A percentile compares a stretch with the other conserved stretches of the same genome.
phyloP scores from a whole-genome alignment of 2,113 vertebrate species.

The Poeciliopsis prolifica region DNA sequence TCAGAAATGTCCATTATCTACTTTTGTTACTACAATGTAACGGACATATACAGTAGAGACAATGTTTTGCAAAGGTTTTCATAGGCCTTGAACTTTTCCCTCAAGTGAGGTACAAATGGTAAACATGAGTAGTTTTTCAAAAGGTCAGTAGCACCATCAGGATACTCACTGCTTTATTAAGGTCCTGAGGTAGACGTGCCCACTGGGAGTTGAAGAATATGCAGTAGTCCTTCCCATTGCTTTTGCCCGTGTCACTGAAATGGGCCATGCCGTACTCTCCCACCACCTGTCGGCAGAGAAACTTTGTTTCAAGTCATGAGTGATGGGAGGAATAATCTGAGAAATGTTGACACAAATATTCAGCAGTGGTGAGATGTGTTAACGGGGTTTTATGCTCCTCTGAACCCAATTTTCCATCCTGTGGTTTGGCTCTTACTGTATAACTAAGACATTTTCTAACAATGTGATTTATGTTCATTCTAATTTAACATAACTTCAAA shows the following conservation, averaged over 20 bases:
- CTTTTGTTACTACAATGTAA: too few species aligned
- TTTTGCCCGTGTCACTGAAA: conserved; percentile 83
- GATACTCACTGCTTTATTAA: conserved; percentile 90
- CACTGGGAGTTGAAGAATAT: conserved; percentile 94
- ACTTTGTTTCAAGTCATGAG: neutral
- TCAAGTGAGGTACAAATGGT: neutral
- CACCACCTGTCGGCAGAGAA: conserved; percentile 77
- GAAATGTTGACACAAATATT: too few species aligned
- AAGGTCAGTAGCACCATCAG: neutral
- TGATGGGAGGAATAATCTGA: too few species aligned
- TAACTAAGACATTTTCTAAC: too few species aligned
- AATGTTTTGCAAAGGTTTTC: neutral
- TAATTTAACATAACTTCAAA: neutral
- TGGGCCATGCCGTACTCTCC: conserved; percentile 93
- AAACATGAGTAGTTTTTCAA: too few species aligned
- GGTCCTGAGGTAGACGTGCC: conserved; percentile 92
- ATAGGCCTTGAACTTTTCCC: neutral
- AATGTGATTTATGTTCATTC: neutral
- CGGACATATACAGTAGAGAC: too few species aligned
- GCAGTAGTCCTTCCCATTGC: conserved; percentile 92
- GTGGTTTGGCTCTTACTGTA: too few species aligned
- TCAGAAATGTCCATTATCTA: neutral
- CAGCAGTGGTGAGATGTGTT: too few species aligned
- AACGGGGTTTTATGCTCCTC: too few species aligned
- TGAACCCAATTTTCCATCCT: too few species aligned